Conservation (phyloP, 2,113 vertebrate genomes). For the Lamprotornis superbus region DNA sequence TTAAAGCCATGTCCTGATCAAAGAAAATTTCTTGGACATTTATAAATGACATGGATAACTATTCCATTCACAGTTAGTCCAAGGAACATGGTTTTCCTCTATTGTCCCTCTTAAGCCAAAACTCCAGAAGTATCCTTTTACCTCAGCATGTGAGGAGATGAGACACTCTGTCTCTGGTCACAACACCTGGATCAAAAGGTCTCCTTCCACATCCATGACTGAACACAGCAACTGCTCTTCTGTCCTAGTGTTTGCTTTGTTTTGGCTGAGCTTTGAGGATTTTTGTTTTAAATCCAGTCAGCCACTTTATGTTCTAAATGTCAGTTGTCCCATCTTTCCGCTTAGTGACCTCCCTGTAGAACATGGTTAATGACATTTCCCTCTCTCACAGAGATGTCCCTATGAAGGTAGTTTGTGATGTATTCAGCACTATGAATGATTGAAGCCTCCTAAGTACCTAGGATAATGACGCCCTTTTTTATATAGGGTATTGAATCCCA, state of each 20-base stretch:
- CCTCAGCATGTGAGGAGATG: not conserved
- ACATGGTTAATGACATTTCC: not conserved
- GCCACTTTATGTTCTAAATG: not conserved
- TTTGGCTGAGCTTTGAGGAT: not conserved
- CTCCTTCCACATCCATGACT: not conserved
- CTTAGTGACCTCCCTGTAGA: not conserved
- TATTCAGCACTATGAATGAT: not conserved
- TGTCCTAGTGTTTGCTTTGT: not conserved
- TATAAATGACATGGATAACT: not conserved
- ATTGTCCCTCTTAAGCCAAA: not conserved
- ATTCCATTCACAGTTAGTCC: not conserved
- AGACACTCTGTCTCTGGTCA: not conserved
- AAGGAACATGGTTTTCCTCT: not conserved
- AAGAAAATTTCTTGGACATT: not conserved
- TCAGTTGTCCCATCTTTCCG: not conserved
- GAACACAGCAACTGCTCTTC: not conserved
- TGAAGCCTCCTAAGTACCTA: not conserved
- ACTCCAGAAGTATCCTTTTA: not conserved
- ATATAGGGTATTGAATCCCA: not conserved
- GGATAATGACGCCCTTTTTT: not conserved
- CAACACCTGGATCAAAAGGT: not conserved
- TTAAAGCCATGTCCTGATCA: not conserved
- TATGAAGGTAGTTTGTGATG: not conserved
- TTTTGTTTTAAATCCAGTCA: not conserved
- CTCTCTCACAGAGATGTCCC: not conserved